Base-by-base conservation (phyloP, 2,113 vertebrate genomes). In the Ovis canadensis region DNA sequence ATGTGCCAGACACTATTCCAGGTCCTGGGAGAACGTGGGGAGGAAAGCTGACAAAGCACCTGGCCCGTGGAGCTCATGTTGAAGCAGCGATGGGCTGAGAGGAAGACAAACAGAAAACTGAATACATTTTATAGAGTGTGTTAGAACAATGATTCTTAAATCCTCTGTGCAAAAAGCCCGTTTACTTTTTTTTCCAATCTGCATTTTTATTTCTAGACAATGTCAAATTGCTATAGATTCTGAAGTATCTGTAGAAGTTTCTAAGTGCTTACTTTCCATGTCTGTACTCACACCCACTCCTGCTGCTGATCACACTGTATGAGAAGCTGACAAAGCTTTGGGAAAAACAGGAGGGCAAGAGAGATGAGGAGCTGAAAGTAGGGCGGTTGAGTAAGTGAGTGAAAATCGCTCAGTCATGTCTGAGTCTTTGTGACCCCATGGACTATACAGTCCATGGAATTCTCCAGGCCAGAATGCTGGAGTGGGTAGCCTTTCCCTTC, bases 121-220 rank as follows among this genome's bases (percentile, higher is more conserved):
- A 29, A 74, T 21, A 12, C n/a, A 11, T 71, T 16, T 48, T 50
- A 29, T 9, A 23, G 40, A 54, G 15, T 23, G 11, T 48, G 36
- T 62, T 23, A 91, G 48, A 94, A 31, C 33, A 77, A 19, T 48
- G 84, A 52, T 59, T 67, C 36, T 81, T 36, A 90, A 81, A 64
- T 10, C 15, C 23, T 36, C 17, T 14, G 6, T 16, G n/a, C 33
- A 21, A 81, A 94, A 97, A 92, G 29, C 7, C 29, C 52, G 25
- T 36, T 94, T 19, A 48, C 33, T 50, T 83, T 48, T 16, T 8
- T 48, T 17, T 8, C 21, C 52, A 17, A 25, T 48, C 52, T 82
- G 25, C 27, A 33, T 78, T 36, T 90, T 48, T 17, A 60, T 93
- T 96, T 88, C 57, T 45, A 45, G n/a, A 64, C 64, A 90, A 33